These are phyloP conservation scores for Junonia oenone DNA, from an alignment of 2,888 invertebrate species.

Conservation along the genomic window DNA sequence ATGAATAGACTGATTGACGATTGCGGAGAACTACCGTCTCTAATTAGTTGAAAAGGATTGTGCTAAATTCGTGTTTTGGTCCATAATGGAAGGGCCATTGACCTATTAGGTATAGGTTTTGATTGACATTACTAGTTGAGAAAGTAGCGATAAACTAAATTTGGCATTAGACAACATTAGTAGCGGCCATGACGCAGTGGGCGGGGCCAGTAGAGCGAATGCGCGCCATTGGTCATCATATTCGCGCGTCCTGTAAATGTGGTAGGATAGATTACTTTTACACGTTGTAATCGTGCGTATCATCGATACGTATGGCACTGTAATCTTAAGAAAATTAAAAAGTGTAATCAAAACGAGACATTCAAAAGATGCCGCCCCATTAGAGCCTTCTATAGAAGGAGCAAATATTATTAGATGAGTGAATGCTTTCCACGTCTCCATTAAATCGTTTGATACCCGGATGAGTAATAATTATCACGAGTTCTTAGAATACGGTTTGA, in stretches of 20 bases:
- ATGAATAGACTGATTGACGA: constrained; percentile 35
- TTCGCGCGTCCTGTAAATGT: constrained; percentile 53
- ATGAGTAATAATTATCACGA: constrained; percentile 7
- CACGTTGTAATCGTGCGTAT: neutral
- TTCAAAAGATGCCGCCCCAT: neutral
- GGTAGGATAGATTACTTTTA: constrained; percentile 36
- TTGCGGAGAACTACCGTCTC: constrained; percentile 27
- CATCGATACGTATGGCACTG: neutral
- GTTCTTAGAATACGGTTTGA: constrained; percentile 34
- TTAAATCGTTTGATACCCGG: constrained; percentile 7
- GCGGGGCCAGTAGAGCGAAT: constrained; percentile 51
- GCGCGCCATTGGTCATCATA: constrained; percentile 64
- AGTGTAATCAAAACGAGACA: neutral
- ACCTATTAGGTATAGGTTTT: neutral
- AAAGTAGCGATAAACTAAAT: constrained; percentile 51
- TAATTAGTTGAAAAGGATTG: constrained; percentile 34
- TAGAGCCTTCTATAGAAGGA: neutral
- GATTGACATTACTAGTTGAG: constrained; percentile 6
- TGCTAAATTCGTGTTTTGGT: neutral
- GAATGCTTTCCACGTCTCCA: neutral
- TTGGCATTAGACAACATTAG: constrained; percentile 63
- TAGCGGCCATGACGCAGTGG: constrained; percentile 69
- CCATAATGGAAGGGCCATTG: too few species aligned
- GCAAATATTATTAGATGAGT: neutral
- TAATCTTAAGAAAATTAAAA: neutral